Evolutionary conservation across 2,888 invertebrate species (phyloP), one percentile per base, ranked within the genome.

Genomic region (Pantelozetes paolii): DNA sequence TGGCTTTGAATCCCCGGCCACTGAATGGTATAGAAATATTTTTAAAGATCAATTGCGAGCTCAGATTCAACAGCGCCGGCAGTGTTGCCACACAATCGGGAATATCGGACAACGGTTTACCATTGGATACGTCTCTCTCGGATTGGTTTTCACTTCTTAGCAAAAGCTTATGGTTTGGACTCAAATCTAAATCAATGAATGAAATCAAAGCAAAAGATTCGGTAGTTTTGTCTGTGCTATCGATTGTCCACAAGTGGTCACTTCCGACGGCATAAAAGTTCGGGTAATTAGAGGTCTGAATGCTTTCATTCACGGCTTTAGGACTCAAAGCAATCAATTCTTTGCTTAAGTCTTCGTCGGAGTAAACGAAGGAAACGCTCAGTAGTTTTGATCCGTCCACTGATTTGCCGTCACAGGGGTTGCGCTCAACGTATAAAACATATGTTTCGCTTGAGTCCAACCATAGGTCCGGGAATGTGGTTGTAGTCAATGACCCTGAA

Each of bases 241-340:
- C 26, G 11, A 69, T 45, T n/a, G 23, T 15, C 69, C 69, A 69
- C 13, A 26, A 20, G 11, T 45, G 40, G 11, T 69, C 69, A 15
- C 45, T 69, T 45, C 69, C 69, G 1, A 69, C 13, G 18, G 69
- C 15, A 18, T 69, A 69, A 26, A 45, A 69, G 23, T 69, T 69
- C 1, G 69, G 69, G 26, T 69, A 69, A 45, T n/a, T 45, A 2
- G 13, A 42, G 15, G 45, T 45, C 13, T 15, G 0, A 1, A 69
- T 28, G 5, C 3, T 6, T 13, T 13, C 1, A 26, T 9, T 69
- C 42, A 13, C 2, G 13, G 42, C 45, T 5, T 45, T 69, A 26
- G 54, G 20, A 36, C 9, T 15, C 8, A 45, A 15, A 2, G 45
- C 2, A 13, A 15, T 15, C 18, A 18, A 15, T 5, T 64, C 15